These are phyloP conservation scores for Drosophila aff. DNA, from an alignment of 1,140 invertebrate species.

Conservation along the genomic window DNA sequence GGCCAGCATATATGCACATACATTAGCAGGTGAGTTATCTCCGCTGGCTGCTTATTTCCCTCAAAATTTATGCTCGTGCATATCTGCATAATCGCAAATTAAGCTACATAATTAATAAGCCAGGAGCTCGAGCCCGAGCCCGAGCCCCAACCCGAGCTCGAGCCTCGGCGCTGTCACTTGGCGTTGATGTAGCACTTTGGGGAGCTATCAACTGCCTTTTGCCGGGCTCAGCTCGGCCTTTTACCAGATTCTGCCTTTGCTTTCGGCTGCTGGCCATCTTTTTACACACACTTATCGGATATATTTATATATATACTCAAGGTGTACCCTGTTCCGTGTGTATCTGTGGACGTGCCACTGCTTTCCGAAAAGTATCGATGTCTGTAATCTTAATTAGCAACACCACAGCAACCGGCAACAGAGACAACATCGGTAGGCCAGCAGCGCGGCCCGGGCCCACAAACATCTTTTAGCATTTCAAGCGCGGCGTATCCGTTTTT, in stretches of 20 bases:
- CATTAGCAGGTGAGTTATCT: conserved; percentile 77
- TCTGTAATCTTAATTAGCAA: conserved; percentile 83
- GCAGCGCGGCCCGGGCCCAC: conserved; percentile 18
- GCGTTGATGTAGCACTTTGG: conserved; percentile 74
- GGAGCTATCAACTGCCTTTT: conserved; percentile 53
- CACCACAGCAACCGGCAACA: conserved; percentile 63
- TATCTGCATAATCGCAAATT: conserved; percentile 83
- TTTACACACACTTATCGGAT: conserved; percentile 15
- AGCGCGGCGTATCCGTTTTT: conserved; percentile 56
- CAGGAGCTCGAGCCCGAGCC: conserved; percentile 30
- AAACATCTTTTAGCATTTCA: conserved; percentile 80
- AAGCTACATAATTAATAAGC: conserved; percentile 81
- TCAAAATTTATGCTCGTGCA: conserved; percentile 75
- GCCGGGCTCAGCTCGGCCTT: conserved; percentile 16
- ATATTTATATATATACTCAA: conserved; percentile 12
- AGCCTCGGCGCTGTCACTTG: conserved; percentile 58
- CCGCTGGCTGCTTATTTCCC: conserved; percentile 51
- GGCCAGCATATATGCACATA: conserved; percentile 72
- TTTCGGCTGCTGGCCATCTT: conserved; percentile 43
- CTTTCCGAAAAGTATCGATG: conserved; percentile 78
- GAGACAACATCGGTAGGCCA: conserved; percentile 27
- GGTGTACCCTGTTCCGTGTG: conserved; percentile 22
- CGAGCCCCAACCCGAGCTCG: not conserved
- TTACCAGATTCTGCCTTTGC: conserved; percentile 28
- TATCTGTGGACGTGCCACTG: conserved; percentile 70